Percentiles rank a stretch among this genome's conserved stretches.
phyloP scores from a whole-genome alignment of 2,888 invertebrate genomes.

The Drosophila kanekoi region DNA sequence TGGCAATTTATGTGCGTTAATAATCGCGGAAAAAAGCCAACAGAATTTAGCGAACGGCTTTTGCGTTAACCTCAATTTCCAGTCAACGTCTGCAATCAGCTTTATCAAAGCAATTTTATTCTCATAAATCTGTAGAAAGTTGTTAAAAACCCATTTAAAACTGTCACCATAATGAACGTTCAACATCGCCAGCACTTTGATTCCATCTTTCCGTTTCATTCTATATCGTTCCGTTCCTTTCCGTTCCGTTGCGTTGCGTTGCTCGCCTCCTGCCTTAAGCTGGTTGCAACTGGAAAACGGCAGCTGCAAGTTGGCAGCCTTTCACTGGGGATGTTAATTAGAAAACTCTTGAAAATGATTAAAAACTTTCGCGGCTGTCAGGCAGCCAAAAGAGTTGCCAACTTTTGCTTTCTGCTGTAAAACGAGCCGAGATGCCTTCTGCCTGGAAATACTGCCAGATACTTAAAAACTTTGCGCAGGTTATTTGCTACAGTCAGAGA shows the following conservation, averaged over 20 bases:
- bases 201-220: slow-evolving; percentile 40
- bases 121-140: slow-evolving; percentile 70
- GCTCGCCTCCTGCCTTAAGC: background rate
- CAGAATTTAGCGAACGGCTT: background rate
- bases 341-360: slow-evolving; percentile 80
- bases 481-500: background rate
- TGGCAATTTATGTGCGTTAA: slow-evolving; percentile 75
- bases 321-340: slow-evolving; percentile 71
- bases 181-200: slow-evolving; percentile 41
- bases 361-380: slow-evolving; percentile 70
- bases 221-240: slow-evolving; percentile 24
- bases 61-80: slow-evolving; percentile 39
- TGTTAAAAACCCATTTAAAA: slow-evolving; percentile 76
- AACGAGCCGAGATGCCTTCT: slow-evolving; percentile 4
- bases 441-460: slow-evolving; percentile 22
- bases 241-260: slow-evolving; percentile 1
- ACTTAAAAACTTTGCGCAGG: slow-evolving; percentile 38
- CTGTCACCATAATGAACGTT: slow-evolving; percentile 69
- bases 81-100: slow-evolving; percentile 47
- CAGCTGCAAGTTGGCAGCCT: slow-evolving; percentile 42
- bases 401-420: slow-evolving; percentile 44
- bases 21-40: slow-evolving; percentile 36
- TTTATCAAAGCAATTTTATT: slow-evolving; percentile 73
- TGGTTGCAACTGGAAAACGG: slow-evolving; percentile 32
- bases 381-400: slow-evolving; percentile 44